Conservation (phyloP, 2,113 vertebrate genomes). For the Oreochromis aureus region DNA sequence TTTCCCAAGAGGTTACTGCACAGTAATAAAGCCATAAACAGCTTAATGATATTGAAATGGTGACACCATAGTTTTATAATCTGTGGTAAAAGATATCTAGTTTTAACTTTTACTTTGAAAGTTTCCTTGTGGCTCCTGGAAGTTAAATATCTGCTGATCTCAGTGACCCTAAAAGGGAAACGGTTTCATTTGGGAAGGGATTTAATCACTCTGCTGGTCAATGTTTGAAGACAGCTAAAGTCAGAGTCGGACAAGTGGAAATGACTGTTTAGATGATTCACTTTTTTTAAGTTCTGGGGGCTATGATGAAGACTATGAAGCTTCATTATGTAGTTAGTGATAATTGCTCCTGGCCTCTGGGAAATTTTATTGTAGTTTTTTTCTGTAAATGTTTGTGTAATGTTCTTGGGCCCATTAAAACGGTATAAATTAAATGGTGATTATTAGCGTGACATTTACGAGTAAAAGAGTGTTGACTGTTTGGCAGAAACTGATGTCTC, state of each 20-base stretch:
- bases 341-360: not conserved
- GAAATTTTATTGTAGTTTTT: not conserved
- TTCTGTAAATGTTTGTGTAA: not conserved
- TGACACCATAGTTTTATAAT: not conserved
- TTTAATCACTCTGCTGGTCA: not conserved
- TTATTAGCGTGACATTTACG: not conserved
- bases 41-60: not conserved
- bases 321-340: not conserved
- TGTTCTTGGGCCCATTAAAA: not conserved
- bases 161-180: not conserved
- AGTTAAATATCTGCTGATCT: not conserved
- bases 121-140: not conserved
- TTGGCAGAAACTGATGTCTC: not conserved
- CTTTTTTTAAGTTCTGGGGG: not conserved
- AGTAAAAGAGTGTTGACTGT: not conserved
- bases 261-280: not conserved
- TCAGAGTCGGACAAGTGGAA: not conserved
- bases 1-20: not conserved
- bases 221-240: not conserved
- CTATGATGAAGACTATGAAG: not conserved
- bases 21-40: not conserved
- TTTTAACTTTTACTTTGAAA: not conserved
- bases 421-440: not conserved
- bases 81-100: not conserved
- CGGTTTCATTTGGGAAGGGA: not conserved